Evolutionary conservation across 2,888 invertebrate species (phyloP).

Genomic region (Apeira syringaria): DNA sequence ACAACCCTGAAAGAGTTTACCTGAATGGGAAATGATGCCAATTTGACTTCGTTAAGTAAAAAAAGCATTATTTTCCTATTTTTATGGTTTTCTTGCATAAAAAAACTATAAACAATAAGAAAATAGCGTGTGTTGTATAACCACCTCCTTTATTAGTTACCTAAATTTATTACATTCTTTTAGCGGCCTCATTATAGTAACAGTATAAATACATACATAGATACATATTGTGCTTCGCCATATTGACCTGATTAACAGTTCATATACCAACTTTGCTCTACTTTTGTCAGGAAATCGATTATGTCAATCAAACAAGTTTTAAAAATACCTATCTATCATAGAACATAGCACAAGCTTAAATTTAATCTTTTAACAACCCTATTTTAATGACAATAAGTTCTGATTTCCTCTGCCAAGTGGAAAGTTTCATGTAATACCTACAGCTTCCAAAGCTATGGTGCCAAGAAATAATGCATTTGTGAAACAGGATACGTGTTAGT

Average conservation of each 20-base stretch:
- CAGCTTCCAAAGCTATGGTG: conserved; percentile 44
- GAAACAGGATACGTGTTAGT: conserved; percentile 29
- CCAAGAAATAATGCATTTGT: conserved; percentile 33
- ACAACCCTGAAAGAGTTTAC: too few relatives aligned
- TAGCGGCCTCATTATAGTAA: too few relatives aligned
- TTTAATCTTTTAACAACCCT: conserved; percentile 4
- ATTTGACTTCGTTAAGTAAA: too few relatives aligned
- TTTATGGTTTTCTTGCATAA: too few relatives aligned
- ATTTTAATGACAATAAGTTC: neutral
- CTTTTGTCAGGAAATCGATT: conserved; percentile 11
- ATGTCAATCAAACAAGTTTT: conserved; percentile 20
- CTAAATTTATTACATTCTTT: too few relatives aligned
- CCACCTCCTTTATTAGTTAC: too few relatives aligned
- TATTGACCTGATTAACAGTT: neutral
- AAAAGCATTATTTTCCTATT: too few relatives aligned
- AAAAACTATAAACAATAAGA: too few relatives aligned
- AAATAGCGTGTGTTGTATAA: too few relatives aligned
- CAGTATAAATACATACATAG: too few relatives aligned
- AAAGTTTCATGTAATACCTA: neutral
- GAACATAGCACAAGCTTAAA: neutral
- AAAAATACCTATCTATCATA: conserved; percentile 8
- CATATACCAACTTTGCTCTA: conserved; percentile 7
- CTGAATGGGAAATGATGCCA: too few relatives aligned
- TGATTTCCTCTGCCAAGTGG: conserved; percentile 8
- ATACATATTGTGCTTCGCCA: neutral